Evolutionary conservation across 2,888 invertebrate genomes (phyloP).

Genomic region (Rutpela maculata): DNA sequence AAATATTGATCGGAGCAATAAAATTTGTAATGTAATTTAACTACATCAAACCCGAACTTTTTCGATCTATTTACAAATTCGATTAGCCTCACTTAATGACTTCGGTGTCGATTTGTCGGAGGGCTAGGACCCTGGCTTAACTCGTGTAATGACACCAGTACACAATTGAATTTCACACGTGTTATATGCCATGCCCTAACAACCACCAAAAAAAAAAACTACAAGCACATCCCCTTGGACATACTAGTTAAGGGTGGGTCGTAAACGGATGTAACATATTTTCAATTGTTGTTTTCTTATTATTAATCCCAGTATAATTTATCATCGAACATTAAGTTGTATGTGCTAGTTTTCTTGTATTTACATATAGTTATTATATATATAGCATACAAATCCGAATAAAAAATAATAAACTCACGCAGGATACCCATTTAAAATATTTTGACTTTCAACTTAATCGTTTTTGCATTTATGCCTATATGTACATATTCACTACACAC

Average conservation of each 20-base stretch:
- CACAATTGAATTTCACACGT: constrained; percentile 70
- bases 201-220: constrained; percentile 59
- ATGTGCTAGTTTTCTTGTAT: constrained; percentile 50
- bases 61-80: constrained; percentile 55
- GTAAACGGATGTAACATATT: constrained; percentile 49
- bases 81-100: constrained; percentile 56
- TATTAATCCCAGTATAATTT: constrained; percentile 56
- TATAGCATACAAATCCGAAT: no score
- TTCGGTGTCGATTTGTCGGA: constrained; percentile 54
- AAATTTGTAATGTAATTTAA: constrained; percentile 18
- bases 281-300: constrained; percentile 56
- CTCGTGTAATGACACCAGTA: constrained; percentile 68
- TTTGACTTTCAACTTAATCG: no score
- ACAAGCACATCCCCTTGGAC: constrained; percentile 30
- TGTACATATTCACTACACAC: no score
- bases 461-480: no score
- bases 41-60: constrained; percentile 23
- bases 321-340: constrained; percentile 56
- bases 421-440: no score
- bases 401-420: no score
- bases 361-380: neutral
- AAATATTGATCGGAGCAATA: no score
- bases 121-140: constrained; percentile 56
- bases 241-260: constrained; percentile 37
- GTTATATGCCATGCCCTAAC: constrained; percentile 61